phyloP scores from a whole-genome alignment of 2,113 vertebrate species.

The Sapayoa aenigma region DNA sequence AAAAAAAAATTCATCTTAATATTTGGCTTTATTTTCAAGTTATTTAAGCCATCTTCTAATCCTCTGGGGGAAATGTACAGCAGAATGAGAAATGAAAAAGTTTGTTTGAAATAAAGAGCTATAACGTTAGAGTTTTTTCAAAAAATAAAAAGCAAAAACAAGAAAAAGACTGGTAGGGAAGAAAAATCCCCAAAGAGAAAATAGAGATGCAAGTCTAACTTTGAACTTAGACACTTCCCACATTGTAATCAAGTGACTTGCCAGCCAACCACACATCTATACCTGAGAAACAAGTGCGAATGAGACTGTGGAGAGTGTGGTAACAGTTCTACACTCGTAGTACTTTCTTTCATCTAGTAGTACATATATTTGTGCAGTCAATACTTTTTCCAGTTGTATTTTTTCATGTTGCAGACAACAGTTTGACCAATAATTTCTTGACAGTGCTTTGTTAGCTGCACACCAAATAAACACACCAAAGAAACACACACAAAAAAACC shows the following conservation, averaged over 20 bases:
- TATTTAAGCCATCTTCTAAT: conserved; percentile 21
- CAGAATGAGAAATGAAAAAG: conserved; percentile 26
- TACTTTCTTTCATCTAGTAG: conserved; percentile 4
- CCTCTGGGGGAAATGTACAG: background rate
- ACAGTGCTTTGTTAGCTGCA: background rate
- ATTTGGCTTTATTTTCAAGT: conserved; percentile 33
- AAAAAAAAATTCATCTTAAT: conserved; percentile 17
- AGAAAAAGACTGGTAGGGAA: background rate
- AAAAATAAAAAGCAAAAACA: background rate
- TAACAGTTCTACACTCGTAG: conserved; percentile 11
- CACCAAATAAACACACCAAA: background rate
- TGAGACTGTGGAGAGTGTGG: conserved; percentile 46
- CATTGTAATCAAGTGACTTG: conserved; percentile 38
- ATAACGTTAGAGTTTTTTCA: background rate
- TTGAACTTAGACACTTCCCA: conserved; percentile 44
- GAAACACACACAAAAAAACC: background rate
- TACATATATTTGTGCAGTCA: background rate
- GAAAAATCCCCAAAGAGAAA: background rate
- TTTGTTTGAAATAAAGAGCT: conserved; percentile 29
- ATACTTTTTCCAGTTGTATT: background rate
- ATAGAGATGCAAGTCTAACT: conserved; percentile 3
- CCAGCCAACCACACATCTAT: conserved; percentile 4
- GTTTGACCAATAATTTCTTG: background rate
- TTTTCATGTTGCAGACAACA: background rate
- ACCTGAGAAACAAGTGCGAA: conserved; percentile 59